Percentiles rank a stretch among this genome's conserved stretches.
Conservation (phyloP, 1,140 invertebrate genomes). For the Steinernema khuongi region DNA sequence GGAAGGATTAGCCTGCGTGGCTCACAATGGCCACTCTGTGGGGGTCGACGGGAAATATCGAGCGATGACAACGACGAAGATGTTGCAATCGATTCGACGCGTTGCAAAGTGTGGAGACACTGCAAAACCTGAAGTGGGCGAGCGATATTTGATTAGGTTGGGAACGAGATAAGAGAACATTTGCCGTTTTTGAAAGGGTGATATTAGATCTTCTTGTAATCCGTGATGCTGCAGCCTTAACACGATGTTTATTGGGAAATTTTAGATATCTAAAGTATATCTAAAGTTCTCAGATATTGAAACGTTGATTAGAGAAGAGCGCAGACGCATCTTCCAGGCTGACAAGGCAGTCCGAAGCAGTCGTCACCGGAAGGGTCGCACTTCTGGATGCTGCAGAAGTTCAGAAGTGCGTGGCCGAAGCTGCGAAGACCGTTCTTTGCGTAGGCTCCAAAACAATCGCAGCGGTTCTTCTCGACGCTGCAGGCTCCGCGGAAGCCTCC, state of each 20-base stretch:
- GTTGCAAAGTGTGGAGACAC: no score
- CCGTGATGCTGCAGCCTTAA: no score
- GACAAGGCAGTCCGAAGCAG: constrained; percentile 23
- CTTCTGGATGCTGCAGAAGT: constrained; percentile 17
- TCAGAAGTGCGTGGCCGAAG: constrained; percentile 15
- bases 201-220: neutral
- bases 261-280: neutral
- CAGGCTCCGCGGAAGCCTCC: neutral
- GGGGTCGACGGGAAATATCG: no score
- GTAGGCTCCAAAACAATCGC: constrained; percentile 23
- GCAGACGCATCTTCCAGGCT: constrained; percentile 19
- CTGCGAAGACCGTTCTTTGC: constrained; percentile 5
- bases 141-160: no score
- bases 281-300: neutral
- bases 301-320: neutral
- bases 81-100: no score
- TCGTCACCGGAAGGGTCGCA: constrained; percentile 8
- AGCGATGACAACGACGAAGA: no score
- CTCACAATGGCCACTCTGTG: no score
- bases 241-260: neutral
- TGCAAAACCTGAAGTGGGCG: no score
- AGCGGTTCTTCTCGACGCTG: neutral
- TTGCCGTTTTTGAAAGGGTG: neutral
- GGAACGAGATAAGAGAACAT: no score
- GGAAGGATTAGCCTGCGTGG: no score